These are phyloP conservation scores for Thera obeliscata DNA, from an alignment of 2,888 invertebrate species.

Conservation along the genomic window DNA sequence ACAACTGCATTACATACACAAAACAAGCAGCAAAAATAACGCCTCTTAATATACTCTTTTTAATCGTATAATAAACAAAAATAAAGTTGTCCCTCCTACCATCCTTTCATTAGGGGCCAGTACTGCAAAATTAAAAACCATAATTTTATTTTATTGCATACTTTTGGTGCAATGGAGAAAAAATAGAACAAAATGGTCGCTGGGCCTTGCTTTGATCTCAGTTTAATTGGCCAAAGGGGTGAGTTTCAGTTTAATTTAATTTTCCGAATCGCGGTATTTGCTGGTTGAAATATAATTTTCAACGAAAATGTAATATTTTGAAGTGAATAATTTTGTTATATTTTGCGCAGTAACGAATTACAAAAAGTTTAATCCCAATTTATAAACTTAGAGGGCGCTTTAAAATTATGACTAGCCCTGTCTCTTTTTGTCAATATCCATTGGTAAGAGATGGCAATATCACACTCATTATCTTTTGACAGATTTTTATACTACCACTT, in stretches of 20 bases:
- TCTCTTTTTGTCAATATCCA: too few species aligned
- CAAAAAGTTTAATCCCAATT: too few species aligned
- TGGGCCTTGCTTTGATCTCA: conserved; percentile 60
- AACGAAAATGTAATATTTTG: neutral
- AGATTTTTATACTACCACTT: too few species aligned
- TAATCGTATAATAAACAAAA: conserved; percentile 34
- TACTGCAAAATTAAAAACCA: conserved; percentile 72
- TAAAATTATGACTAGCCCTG: too few species aligned
- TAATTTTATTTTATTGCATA: conserved; percentile 76
- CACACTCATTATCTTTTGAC: too few species aligned
- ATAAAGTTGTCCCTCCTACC: conserved; percentile 34
- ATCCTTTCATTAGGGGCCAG: conserved; percentile 38
- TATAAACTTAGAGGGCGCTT: too few species aligned
- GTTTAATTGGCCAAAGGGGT: conserved; percentile 66
- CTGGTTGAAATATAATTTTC: conserved; percentile 41
- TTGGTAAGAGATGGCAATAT: too few species aligned
- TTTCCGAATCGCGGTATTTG: conserved; percentile 55
- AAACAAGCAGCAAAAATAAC: conserved; percentile 18
- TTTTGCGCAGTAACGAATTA: too few species aligned
- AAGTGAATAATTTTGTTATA: too few species aligned
- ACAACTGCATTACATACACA: neutral
- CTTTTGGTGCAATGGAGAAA: conserved; percentile 55
- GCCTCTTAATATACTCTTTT: conserved; percentile 22
- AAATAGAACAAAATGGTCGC: conserved; percentile 52
- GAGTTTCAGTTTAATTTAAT: conserved; percentile 58